Conservation (phyloP, 1,140 invertebrate genomes). For the Arion vulgaris region DNA sequence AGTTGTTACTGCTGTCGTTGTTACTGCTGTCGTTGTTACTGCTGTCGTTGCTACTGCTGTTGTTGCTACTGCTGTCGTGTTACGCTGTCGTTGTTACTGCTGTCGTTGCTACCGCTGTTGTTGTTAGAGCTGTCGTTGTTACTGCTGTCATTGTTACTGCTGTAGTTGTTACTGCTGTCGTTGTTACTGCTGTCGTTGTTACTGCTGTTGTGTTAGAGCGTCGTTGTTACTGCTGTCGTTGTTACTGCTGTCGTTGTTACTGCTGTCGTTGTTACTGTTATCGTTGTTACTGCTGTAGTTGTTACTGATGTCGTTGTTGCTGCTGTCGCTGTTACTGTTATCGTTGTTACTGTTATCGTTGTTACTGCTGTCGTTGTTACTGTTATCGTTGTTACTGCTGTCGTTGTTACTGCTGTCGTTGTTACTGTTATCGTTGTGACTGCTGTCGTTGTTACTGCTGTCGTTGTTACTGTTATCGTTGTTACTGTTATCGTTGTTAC, state of each 20-base stretch:
- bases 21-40: background rate
- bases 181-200: background rate
- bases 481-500: background rate
- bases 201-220: background rate
- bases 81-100: background rate
- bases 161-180: background rate
- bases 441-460: background rate
- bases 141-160: background rate
- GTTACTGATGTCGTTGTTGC: constrained; percentile 13
- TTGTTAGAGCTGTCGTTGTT: background rate
- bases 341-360: background rate
- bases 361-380: background rate
- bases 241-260: background rate
- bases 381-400: background rate
- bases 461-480: background rate
- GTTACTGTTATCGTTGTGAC: background rate
- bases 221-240: background rate
- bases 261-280: background rate
- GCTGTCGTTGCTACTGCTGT: background rate
- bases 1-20: background rate
- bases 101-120: background rate
- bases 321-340: background rate
- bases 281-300: background rate
- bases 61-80: background rate
- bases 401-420: background rate